Conservation (phyloP, 1,140 invertebrate genomes). For the Drosophila leontia region DNA sequence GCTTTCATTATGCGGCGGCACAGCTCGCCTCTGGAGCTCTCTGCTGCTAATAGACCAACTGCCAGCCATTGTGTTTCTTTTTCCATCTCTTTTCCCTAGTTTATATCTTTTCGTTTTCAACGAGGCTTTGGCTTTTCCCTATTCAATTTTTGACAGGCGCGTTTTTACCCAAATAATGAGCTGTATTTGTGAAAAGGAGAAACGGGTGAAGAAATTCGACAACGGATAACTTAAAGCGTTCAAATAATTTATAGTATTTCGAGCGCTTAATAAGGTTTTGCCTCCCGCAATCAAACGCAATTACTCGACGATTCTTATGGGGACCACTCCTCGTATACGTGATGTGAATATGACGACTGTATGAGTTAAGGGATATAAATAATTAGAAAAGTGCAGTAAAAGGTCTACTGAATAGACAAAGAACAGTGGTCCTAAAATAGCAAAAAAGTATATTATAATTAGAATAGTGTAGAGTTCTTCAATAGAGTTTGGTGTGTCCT, state of each 20-base stretch:
- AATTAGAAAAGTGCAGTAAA: neutral
- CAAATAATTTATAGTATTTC: slow-evolving; percentile 29
- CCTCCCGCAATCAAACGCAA: slow-evolving; percentile 10
- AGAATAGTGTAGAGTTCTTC: neutral
- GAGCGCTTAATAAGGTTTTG: slow-evolving; percentile 14
- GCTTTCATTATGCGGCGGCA: slow-evolving; percentile 76
- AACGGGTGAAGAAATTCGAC: slow-evolving; percentile 31
- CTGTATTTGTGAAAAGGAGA: slow-evolving; percentile 61
- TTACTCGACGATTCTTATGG: slow-evolving; percentile 6
- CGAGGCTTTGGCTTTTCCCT: slow-evolving; percentile 73
- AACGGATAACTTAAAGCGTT: slow-evolving; percentile 46
- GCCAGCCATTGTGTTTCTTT: slow-evolving; percentile 70
- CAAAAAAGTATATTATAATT: neutral
- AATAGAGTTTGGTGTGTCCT: neutral
- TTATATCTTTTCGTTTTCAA: slow-evolving; percentile 29
- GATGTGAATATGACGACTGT: slow-evolving; percentile 16
- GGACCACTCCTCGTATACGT: slow-evolving; percentile 64
- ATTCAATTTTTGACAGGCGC: slow-evolving; percentile 81
- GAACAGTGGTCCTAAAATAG: neutral
- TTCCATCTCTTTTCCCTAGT: slow-evolving; percentile 30
- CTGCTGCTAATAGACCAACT: slow-evolving; percentile 74
- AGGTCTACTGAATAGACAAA: neutral
- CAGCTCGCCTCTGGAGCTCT: slow-evolving; percentile 39
- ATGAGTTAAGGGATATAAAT: slow-evolving; percentile 3
- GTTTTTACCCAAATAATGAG: slow-evolving; percentile 78